Conservation (phyloP, 2,113 vertebrate species). For the Gavialis gangeticus region DNA sequence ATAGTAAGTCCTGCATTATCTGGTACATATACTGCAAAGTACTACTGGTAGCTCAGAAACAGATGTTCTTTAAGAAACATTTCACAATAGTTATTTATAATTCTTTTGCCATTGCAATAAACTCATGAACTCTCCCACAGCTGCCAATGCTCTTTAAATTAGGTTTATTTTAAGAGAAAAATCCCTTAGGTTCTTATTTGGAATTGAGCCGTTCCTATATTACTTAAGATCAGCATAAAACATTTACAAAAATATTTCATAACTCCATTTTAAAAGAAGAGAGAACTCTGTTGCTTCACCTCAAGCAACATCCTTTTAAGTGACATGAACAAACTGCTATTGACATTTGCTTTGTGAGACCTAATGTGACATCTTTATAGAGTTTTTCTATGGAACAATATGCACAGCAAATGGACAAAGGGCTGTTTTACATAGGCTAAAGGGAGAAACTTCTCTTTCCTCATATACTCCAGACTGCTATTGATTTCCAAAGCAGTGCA, state of each 20-base stretch:
- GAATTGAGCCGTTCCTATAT: not conserved
- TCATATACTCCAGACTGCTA: not conserved
- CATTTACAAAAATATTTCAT: not conserved
- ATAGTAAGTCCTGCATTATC: not conserved
- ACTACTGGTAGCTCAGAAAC: not conserved
- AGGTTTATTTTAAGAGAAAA: not conserved
- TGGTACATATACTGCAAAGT: not conserved
- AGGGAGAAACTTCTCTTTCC: not conserved
- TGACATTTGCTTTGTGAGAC: not conserved
- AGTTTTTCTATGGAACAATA: not conserved
- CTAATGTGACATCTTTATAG: not conserved
- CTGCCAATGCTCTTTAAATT: not conserved
- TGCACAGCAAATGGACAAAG: not conserved
- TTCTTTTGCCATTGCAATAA: not conserved
- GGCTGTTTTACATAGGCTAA: not conserved
- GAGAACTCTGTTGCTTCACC: not conserved
- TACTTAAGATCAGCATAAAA: not conserved
- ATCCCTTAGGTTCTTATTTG: not conserved
- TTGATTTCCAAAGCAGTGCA: not conserved
- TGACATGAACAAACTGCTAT: not conserved
- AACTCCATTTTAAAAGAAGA: not conserved
- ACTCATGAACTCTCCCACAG: not conserved
- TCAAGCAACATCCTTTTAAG: not conserved
- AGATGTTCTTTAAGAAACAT: not conserved
- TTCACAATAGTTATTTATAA: not conserved